A percentile compares a stretch with the other conserved stretches of the same genome.
Conservation (phyloP, 2,113 vertebrate species). For the Paracanthobrama guichenoti region DNA sequence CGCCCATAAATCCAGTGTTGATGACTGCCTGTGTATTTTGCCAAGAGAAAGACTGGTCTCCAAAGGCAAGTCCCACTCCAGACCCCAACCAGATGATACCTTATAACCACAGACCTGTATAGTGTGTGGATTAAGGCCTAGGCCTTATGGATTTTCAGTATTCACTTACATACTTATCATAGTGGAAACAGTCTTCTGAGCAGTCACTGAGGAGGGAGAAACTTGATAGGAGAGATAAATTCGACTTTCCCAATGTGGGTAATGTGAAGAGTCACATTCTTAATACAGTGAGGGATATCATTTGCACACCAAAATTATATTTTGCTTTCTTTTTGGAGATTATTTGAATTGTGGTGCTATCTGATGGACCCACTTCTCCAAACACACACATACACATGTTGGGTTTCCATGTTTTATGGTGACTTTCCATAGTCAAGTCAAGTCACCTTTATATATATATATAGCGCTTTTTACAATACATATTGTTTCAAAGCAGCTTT, state of each 20-base stretch:
- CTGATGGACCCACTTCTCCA: neutral
- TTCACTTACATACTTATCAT: slow-evolving; percentile 44
- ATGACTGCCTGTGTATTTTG: slow-evolving; percentile 67
- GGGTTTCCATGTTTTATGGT: no score
- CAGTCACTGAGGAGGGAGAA: slow-evolving; percentile 7
- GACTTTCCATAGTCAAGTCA: no score
- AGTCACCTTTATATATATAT: no score
- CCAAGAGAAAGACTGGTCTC: slow-evolving; percentile 62
- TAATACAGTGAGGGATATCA: slow-evolving; percentile 26
- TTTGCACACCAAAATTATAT: slow-evolving; percentile 51
- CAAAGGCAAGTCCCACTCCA: slow-evolving; percentile 27
- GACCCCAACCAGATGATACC: slow-evolving; percentile 40
- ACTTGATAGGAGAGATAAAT: slow-evolving; percentile 15
- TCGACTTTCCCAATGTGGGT: slow-evolving; percentile 1
- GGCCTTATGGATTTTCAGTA: slow-evolving; percentile 33
- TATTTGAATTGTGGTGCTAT: neutral
- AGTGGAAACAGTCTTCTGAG: slow-evolving; percentile 30
- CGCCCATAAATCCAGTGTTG: slow-evolving; percentile 71
- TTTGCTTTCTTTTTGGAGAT: slow-evolving; percentile 13
- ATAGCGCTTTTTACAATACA: no score
- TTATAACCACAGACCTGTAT: slow-evolving; percentile 11
- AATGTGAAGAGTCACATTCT: slow-evolving; percentile 30
- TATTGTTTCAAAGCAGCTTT: no score
- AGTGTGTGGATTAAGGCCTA: slow-evolving; percentile 12
- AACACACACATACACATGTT: neutral